Evolutionary conservation across 2,113 vertebrate genomes (phyloP), one percentile per base, ranked within the genome.

Genomic region (Oryzias curvinotus): DNA sequence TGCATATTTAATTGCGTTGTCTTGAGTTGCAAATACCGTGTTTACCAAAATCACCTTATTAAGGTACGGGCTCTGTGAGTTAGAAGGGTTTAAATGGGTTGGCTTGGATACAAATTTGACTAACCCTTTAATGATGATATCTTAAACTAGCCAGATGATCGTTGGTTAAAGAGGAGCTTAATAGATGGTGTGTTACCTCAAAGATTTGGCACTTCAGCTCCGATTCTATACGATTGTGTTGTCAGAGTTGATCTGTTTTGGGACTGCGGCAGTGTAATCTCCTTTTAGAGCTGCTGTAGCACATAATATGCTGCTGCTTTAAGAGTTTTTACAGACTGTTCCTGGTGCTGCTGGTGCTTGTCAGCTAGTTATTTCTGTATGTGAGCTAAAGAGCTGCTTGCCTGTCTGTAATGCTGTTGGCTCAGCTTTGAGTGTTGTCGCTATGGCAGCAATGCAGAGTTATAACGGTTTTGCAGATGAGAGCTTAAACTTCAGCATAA

Each of bases 381-480:
- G 58, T 23, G 68, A 65, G 78, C 62, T 71, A 63, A 82, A 82
- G 71, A 68, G 73, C 65, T 57, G 66, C 62, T 65, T 77, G 71
- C 43, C 58, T 69, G 67, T 70, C 78, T 79, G 77, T 53, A 59
- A 65, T n/a, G 72, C 73, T 64, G 63, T 66, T 68, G 79, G 77
- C 83, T 82, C 77, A 25, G 74, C 81, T 83, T 68, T 69, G 74
- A 84, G 78, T 75, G 77, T 83, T 52, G 87, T 86, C 80, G 72
- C 85, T 83, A 86, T 87, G 85, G 83, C 71, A 87, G 85, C 87
- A 46, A 48, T 75, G 78, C 69, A 30, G 77, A 72, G 59, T 65
- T 68, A 25, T 49, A 62, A 77, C 64, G 57, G 45, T 44, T 70
- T 71, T 54, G 49, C 61, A 14, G 64, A 75, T 36, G 71, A 78